These are phyloP conservation scores for Heterotilapia buettikoferi DNA, from an alignment of 2,113 vertebrate genomes.

Conservation along the genomic window DNA sequence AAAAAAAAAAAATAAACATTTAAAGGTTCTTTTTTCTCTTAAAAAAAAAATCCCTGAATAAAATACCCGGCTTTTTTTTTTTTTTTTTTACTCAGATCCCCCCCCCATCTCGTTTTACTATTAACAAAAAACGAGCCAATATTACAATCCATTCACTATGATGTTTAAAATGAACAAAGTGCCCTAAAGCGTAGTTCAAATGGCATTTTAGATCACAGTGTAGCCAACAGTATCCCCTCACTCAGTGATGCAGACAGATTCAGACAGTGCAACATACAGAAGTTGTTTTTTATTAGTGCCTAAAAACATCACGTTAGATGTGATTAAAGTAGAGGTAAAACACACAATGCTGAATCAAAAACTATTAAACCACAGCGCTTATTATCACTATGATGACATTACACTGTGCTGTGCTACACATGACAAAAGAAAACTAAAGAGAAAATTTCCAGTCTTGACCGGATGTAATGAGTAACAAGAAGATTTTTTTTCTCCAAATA, in stretches of 20 bases:
- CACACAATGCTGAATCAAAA: background rate
- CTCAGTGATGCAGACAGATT: background rate
- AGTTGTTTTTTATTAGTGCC: background rate
- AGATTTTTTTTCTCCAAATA: background rate
- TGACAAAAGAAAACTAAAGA: rapidly evolving
- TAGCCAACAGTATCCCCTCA: background rate
- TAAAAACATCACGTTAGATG: background rate
- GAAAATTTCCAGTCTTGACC: rapidly evolving
- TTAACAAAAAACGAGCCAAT: background rate
- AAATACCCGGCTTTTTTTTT: no score
- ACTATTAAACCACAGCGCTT: background rate
- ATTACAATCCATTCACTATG: background rate
- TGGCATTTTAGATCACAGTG: background rate
- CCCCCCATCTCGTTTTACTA: background rate
- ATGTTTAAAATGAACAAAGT: background rate
- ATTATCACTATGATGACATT: background rate
- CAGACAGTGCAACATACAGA: background rate
- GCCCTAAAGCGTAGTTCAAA: background rate
- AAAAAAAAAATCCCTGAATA: no score
- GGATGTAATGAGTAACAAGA: background rate
- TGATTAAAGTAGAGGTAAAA: background rate
- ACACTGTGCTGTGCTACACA: background rate
- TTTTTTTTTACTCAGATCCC: background rate
- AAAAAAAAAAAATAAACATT: no score
- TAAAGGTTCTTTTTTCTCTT: no score